Evolutionary conservation across 2,797 vertebrate genomes (phyloP), one percentile per base, ranked within the genome.

Genomic region (Oceanodroma leucorhoa): DNA sequence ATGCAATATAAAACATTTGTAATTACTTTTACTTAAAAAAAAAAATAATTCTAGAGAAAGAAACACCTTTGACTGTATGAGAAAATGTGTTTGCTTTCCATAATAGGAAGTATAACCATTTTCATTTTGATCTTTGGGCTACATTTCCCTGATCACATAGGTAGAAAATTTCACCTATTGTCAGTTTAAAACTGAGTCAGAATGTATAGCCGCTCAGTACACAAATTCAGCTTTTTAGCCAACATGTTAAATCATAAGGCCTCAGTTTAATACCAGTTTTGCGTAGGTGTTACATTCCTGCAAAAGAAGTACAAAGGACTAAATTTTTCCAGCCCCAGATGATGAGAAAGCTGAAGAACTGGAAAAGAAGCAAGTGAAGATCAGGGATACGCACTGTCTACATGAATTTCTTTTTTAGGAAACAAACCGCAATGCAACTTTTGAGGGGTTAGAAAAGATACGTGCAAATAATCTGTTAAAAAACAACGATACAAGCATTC

Each of bases 381-480:
- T 54, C 50, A 67, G 36, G 8, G 26, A 38, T 11, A 72, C 18
- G 20, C 22, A 54, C 8, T 62, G 8, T 30, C 60, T 79, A 29
- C 0, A 9, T 9, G 8, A 71, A 15, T 45, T 70, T 50, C 4
- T 29, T 41, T 70, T 78, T 62, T 19, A 57, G 13, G n/a, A 87
- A 79, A 71, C 9, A 78, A 83, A 87, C 10, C 27, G 34, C 17
- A 89, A 34, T 4, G 11, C 16, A 61, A 61, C 17, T 46, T 89
- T 27, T 65, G 29, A 82, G 41, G 41, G 6, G 5, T 23, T 72
- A 62, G 46, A 65, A 91, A 82, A 27, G 10, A 54, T 34, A 54
- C 0, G 0, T 62, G 6, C 6, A 79, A 79, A 72, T 34, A 79
- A 46, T 20, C 2, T 50, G 4, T 12, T 58, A 18, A 19, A 78